A percentile compares a stretch with the other conserved stretches of the same genome.
Evolutionary conservation across 2,888 invertebrate species (phyloP).

Genomic region (Scaptomyza flava): DNA sequence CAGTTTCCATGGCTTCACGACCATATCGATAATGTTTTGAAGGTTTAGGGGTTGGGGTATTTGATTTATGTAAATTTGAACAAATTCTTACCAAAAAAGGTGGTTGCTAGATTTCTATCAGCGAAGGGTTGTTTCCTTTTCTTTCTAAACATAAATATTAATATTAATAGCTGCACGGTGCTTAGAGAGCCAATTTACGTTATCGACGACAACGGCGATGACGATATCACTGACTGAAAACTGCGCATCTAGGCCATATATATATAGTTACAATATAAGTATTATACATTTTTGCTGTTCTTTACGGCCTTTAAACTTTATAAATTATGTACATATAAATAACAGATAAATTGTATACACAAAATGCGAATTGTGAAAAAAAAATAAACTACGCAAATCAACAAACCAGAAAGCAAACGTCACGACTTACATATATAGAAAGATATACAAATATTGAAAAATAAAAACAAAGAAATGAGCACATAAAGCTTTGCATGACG

Average conservation of each 20-base stretch:
- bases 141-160: not conserved
- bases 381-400: slow-evolving; percentile 32
- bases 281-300: slow-evolving; percentile 26
- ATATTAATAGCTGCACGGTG: slow-evolving; percentile 14
- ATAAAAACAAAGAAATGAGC: slow-evolving; percentile 7
- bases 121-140: slow-evolving; percentile 28
- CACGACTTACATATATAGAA: slow-evolving; percentile 1
- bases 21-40: slow-evolving; percentile 27
- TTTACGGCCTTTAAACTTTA: slow-evolving; percentile 40
- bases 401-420: slow-evolving; percentile 18
- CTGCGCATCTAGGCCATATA: slow-evolving; percentile 26
- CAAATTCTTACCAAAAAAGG: slow-evolving; percentile 41
- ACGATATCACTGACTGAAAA: slow-evolving; percentile 16
- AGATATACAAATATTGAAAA: not conserved
- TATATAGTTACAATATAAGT: slow-evolving; percentile 2
- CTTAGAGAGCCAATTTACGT: slow-evolving; percentile 2
- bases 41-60: slow-evolving; percentile 3
- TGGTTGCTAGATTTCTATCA: slow-evolving; percentile 34
- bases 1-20: slow-evolving; percentile 40
- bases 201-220: slow-evolving; percentile 29
- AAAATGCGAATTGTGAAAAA: slow-evolving; percentile 31
- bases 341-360: slow-evolving; percentile 34
- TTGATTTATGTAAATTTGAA: slow-evolving; percentile 51
- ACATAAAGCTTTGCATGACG: slow-evolving; percentile 57
- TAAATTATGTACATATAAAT: slow-evolving; percentile 53